Percentiles rank a stretch among this genome's conserved stretches.
Conservation (phyloP, 2,113 vertebrate species). For the Noctilio leporinus region DNA sequence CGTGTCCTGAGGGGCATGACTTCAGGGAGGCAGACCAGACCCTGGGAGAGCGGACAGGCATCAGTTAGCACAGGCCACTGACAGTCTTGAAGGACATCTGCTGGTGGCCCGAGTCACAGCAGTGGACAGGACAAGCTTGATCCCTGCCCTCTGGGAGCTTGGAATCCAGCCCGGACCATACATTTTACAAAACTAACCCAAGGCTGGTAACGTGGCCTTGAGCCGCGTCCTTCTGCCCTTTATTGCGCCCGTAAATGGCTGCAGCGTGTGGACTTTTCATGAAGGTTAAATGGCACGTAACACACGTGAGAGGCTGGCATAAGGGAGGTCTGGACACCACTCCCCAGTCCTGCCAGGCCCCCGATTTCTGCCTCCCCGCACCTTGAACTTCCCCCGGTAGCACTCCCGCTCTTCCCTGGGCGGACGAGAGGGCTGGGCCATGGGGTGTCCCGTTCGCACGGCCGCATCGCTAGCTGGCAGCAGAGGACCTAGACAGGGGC, state of each 20-base stretch:
- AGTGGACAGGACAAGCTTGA: rapidly evolving
- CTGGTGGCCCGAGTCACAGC: background rate
- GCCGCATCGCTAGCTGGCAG: background rate
- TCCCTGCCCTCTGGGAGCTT: background rate
- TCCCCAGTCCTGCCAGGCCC: too few relatives aligned
- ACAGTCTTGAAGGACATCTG: rapidly evolving
- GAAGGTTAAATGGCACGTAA: rapidly evolving
- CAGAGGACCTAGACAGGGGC: background rate
- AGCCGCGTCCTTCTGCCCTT: background rate
- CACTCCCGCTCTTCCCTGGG: too few relatives aligned
- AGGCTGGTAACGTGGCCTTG: background rate
- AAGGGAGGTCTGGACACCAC: rapidly evolving
- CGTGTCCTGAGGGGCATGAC: background rate
- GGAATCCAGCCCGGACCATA: background rate
- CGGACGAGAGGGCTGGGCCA: background rate
- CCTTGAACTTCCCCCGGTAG: too few relatives aligned
- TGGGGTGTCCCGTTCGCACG: rapidly evolving
- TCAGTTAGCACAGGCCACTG: rapidly evolving
- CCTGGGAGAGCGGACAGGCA: background rate
- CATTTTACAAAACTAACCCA: background rate
- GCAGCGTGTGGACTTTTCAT: rapidly evolving
- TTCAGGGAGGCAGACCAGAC: rapidly evolving
- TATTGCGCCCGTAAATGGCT: background rate
- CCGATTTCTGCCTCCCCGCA: rapidly evolving
- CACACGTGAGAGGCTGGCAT: rapidly evolving